Evolutionary conservation across 2,113 vertebrate species (phyloP), one percentile per base, ranked within the genome.

Genomic region (Caloenas nicobarica): DNA sequence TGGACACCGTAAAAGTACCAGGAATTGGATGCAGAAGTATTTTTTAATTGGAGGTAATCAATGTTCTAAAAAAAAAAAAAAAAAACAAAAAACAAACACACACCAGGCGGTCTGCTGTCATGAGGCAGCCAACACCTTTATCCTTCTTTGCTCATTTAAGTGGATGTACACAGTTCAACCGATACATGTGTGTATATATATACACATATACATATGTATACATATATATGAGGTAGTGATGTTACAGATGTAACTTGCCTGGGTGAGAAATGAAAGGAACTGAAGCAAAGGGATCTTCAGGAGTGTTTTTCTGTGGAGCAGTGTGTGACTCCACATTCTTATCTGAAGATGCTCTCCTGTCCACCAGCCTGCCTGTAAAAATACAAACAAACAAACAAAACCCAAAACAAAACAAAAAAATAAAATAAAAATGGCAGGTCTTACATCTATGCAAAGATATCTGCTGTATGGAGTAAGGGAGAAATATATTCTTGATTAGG

Each of bases 241-340:
- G 95, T 93, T 92, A 96, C 87, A 86, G 71, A 57, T 88, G 91
- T 98, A 98, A 99, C 99, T 99, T 99, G 99, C 99, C 99, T 99
- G 99, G 96, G 95, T 98, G 98, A 98, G 98, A 98, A 99, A 99
- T 97, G 95, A 99, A 99, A 83, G 99, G 99, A 95, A 98, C 98
- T 76, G 99, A 99, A 97, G 99, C 99, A 94, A 99, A 99, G 76
- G 99, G 98, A 97, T 99, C 99, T 97, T 99, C 99, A 33, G 98
- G 97, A 89, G 95, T 97, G 91, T 97, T 98, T 94, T 97, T 98
- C 92, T 98, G 96, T 92, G 98, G 93, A 95, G 97, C 97, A 93
- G 96, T 97, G 95, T 87, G 97, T 77, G 89, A 78, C 84, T 98
- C 98, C 96, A 98, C 86, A 93, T 81, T 98, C 79, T 97, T 96